phyloP scores from a whole-genome alignment of 2,888 invertebrate species.

The Scaeva pyrastri region DNA sequence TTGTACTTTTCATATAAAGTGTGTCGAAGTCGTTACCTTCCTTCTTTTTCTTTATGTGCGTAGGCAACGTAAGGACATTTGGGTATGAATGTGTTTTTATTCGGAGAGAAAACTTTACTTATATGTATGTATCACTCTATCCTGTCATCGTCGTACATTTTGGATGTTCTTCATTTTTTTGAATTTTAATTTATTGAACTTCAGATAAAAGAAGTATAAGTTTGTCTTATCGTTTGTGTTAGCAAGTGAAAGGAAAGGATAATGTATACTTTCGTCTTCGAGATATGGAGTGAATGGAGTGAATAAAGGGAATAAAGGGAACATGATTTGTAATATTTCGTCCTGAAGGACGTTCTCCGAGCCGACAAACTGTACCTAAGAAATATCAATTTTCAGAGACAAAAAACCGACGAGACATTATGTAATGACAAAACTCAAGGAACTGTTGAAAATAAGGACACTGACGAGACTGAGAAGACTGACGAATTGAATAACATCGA shows the following conservation, averaged over 20 bases:
- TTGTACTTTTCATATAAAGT: neutral
- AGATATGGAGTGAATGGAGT: too few species aligned
- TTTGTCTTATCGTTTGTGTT: neutral
- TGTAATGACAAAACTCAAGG: too few species aligned
- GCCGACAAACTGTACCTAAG: too few species aligned
- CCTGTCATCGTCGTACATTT: constrained; percentile 4
- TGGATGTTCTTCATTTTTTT: constrained; percentile 11
- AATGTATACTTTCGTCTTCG: neutral
- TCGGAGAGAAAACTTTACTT: neutral
- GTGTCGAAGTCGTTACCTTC: neutral
- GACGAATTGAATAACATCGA: too few species aligned
- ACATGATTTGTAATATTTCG: too few species aligned
- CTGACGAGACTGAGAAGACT: too few species aligned
- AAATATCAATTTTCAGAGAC: too few species aligned
- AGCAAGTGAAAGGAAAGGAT: neutral
- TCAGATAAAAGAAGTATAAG: constrained; percentile 2
- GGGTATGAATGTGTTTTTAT: neutral
- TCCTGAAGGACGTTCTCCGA: too few species aligned
- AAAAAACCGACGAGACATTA: too few species aligned
- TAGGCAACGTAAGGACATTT: too few species aligned
- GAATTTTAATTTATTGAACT: neutral
- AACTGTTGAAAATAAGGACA: too few species aligned
- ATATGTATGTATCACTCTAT: neutral
- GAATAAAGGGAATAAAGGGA: too few species aligned
- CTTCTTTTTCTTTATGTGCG: neutral